phyloP scores from a whole-genome alignment of 2,113 vertebrate species.

The Corynorhinus townsendii region DNA sequence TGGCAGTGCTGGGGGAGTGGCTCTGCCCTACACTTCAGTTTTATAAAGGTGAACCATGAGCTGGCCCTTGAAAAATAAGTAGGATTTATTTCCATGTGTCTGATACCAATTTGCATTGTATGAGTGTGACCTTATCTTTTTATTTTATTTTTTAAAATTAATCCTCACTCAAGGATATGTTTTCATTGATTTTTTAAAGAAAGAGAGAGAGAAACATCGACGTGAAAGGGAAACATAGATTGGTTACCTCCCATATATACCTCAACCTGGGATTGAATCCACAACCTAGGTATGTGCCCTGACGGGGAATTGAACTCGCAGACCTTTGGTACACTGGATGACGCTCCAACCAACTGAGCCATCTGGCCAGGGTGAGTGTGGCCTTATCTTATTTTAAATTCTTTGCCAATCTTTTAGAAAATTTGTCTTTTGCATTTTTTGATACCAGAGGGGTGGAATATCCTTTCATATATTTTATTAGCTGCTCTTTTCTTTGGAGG shows the following conservation, averaged over 20 bases:
- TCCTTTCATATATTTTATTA: not conserved
- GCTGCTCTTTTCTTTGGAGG: slow-evolving; percentile 11
- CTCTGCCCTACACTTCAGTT: not conserved
- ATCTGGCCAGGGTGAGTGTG: not conserved
- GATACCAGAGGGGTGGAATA: not conserved
- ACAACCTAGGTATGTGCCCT: not conserved
- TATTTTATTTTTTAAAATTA: not conserved
- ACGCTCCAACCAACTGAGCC: not conserved
- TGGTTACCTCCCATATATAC: not conserved
- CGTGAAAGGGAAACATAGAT: not conserved
- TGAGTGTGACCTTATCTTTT: not conserved
- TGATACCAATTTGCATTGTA: not conserved
- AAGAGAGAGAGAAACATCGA: not conserved
- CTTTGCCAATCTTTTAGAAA: slow-evolving; percentile 20
- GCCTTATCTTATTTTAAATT: slow-evolving; percentile 11
- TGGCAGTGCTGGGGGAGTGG: not conserved
- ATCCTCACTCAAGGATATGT: not conserved
- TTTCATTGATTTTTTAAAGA: not conserved
- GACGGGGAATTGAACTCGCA: not conserved
- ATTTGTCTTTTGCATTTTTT: not conserved
- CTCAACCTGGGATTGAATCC: not conserved
- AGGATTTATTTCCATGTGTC: not conserved
- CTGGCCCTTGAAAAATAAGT: not conserved
- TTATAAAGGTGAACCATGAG: not conserved
- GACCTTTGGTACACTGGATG: not conserved